Evolutionary conservation across 2,113 vertebrate species (phyloP).

Genomic region (Lonchura striata): DNA sequence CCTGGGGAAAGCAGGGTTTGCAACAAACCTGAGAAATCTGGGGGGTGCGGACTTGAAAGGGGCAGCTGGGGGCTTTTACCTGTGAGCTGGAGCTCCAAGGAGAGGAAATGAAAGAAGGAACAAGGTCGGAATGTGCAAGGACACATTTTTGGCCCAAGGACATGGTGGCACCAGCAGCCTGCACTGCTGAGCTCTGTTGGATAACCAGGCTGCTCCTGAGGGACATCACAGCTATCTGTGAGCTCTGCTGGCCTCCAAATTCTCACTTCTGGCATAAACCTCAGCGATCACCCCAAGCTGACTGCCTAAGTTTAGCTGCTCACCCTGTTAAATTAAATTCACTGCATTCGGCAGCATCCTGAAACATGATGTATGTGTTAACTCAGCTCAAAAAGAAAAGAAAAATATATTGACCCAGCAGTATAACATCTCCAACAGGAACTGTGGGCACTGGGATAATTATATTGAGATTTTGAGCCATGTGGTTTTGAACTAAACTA

Average conservation of each 20-base stretch:
- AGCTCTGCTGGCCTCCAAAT: neutral
- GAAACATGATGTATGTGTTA: neutral
- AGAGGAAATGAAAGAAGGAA: neutral
- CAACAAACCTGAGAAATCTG: neutral
- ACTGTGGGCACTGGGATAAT: neutral
- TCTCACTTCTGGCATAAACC: neutral
- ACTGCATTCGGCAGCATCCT: neutral
- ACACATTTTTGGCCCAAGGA: neutral
- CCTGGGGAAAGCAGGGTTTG: neutral
- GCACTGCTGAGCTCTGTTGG: neutral
- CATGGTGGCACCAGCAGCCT: neutral
- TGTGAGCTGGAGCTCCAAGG: neutral
- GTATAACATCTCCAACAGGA: neutral
- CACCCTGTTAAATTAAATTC: neutral
- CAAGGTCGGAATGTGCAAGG: neutral
- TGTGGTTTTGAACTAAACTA: neutral
- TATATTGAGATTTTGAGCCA: neutral
- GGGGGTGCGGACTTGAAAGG: neutral
- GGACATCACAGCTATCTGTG: neutral
- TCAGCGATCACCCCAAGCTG: neutral
- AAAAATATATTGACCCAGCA: neutral
- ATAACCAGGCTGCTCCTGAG: neutral
- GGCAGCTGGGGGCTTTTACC: neutral
- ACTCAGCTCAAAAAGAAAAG: neutral
- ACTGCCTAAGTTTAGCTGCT: neutral